Evolutionary conservation across 2,888 invertebrate genomes (phyloP).

Genomic region (Agrochola lota): DNA sequence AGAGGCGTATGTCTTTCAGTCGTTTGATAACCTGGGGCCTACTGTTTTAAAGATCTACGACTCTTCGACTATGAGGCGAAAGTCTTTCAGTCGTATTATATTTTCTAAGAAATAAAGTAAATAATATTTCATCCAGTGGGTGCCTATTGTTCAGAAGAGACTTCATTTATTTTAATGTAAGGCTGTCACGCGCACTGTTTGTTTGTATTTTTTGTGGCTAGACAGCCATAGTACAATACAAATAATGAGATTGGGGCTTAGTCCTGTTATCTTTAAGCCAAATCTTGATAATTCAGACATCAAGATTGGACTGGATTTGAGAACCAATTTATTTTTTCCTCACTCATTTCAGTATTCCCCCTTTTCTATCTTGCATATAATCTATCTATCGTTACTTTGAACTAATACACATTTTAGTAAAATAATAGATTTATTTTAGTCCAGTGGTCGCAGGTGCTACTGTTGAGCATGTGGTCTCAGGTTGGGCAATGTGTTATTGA

Average conservation of each 20-base stretch:
- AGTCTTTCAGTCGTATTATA: constrained; percentile 17
- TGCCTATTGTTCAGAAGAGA: constrained; percentile 41
- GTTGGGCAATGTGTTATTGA: not conserved
- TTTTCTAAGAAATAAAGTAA: constrained; percentile 27
- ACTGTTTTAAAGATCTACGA: not conserved
- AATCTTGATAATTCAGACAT: not conserved
- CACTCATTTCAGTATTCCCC: not conserved
- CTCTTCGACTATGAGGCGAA: not conserved
- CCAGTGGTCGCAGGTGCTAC: no score
- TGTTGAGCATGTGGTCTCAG: no score
- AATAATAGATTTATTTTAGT: no score
- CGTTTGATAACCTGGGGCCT: not conserved
- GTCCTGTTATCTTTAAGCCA: not conserved
- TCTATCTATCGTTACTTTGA: not conserved
- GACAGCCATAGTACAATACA: constrained; percentile 4
- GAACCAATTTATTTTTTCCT: not conserved
- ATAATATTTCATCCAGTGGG: constrained; percentile 36
- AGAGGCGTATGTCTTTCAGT: not conserved
- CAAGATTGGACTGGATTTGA: not conserved
- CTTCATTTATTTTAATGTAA: constrained; percentile 48
- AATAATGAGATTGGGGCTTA: not conserved
- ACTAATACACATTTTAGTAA: not conserved
- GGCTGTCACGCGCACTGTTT: constrained; percentile 35
- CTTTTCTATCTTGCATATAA: not conserved
- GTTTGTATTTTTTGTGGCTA: constrained; percentile 21